These are phyloP conservation scores for Saccostrea glomerata DNA, from an alignment of 1,140 invertebrate genomes.

Conservation along the genomic window DNA sequence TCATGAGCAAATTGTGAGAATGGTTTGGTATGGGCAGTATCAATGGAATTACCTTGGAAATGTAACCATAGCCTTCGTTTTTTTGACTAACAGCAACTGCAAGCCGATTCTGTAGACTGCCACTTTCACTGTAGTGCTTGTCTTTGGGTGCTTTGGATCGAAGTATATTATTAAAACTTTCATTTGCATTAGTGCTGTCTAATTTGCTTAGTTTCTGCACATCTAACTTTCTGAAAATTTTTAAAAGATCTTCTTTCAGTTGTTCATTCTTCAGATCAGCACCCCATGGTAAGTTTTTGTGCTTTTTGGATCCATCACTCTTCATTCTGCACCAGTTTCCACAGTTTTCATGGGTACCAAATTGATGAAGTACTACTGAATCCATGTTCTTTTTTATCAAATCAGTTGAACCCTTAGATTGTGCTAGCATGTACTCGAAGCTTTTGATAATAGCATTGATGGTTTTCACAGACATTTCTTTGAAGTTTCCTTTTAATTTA, in stretches of 20 bases:
- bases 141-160: conserved; percentile 26
- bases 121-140: too few relatives aligned
- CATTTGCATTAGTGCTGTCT: conserved; percentile 37
- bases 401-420: not conserved
- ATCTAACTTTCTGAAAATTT: conserved; percentile 15
- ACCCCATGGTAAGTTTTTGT: conserved; percentile 45
- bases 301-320: conserved; percentile 36
- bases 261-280: conserved; percentile 32
- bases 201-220: conserved; percentile 24
- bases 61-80: too few relatives aligned
- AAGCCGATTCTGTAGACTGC: not conserved
- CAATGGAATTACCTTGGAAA: too few relatives aligned
- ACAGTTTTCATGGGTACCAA: conserved; percentile 26
- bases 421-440: too few relatives aligned
- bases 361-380: conserved; percentile 13
- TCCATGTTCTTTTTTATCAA: conserved; percentile 24
- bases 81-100: conserved; percentile 36
- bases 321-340: conserved; percentile 34
- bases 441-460: too few relatives aligned
- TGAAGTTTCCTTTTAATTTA: conserved; percentile 19
- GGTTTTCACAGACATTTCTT: conserved; percentile 15
- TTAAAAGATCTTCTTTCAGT: conserved; percentile 36
- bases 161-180: conserved; percentile 40
- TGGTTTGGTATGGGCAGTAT: too few relatives aligned
- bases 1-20: too few relatives aligned